Evolutionary conservation across 64 coral and sea anemone species (phyloP).

Genomic region (Montipora efflorescens): DNA sequence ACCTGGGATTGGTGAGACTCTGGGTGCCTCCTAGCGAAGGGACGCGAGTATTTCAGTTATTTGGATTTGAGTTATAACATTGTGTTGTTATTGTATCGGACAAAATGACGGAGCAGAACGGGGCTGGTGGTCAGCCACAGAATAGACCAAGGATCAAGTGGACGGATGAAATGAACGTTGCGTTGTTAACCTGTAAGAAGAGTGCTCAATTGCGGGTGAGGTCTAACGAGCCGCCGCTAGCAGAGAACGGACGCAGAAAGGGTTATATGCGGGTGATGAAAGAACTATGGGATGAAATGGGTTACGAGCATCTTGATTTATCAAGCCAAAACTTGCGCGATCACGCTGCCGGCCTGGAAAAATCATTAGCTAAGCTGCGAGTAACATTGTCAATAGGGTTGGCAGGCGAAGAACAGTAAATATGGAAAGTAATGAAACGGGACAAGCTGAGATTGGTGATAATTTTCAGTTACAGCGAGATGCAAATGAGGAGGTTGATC

Average conservation of each 20-base stretch:
- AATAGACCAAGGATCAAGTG: constrained; percentile 29
- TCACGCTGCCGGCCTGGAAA: constrained; percentile 32
- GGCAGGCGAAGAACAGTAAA: background rate
- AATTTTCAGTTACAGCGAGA: background rate
- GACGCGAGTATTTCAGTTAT: background rate
- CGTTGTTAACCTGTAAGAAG: background rate
- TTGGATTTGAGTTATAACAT: background rate
- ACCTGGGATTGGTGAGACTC: background rate
- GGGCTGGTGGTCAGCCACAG: background rate
- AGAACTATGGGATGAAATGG: constrained; percentile 53
- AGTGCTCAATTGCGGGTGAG: constrained; percentile 22
- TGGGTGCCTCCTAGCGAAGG: background rate
- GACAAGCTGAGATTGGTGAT: background rate
- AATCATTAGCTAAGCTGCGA: constrained; percentile 16
- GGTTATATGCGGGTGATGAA: constrained; percentile 26
- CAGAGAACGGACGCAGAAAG: constrained; percentile 33
- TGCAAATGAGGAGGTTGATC: background rate
- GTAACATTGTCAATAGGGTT: constrained; percentile 29
- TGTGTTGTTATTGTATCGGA: background rate
- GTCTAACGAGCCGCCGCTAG: constrained; percentile 19
- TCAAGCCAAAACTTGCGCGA: constrained; percentile 33
- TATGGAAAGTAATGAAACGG: background rate
- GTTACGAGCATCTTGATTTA: constrained; percentile 50
- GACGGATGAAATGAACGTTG: constrained; percentile 4
- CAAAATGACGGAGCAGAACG: background rate